Base-by-base conservation (phyloP, 2,888 invertebrate genomes). In the Sussaba pulchella region DNA sequence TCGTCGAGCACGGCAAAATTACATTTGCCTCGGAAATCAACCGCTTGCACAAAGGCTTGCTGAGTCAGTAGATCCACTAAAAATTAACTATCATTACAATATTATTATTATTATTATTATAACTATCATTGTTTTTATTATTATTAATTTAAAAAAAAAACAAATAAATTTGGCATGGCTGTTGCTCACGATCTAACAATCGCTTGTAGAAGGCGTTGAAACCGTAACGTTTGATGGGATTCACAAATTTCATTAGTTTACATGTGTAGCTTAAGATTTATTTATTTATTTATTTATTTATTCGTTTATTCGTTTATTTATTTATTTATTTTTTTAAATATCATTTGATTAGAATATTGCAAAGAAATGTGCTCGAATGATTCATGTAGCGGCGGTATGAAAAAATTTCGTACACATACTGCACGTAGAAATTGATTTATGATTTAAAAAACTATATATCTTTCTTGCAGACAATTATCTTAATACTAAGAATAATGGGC, bases 401-500 rank as follows among this genome's bases (percentile, higher is more conserved):
- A 36, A 39, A 59, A 36, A 59, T n/a, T n/a, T 61, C 36, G 31
- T 64, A 52, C 64, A 52, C 39, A 57, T 45, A 66, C 12, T 81
- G 77, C 81, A 81, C 73, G 81, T 77, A 59, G 43, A 74, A 36
- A 17, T 61, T 67, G 61, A 63, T 74, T 72, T 81, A 77, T 81
- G 70, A 81, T 77, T 81, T 81, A 70, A 70, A n/a, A 43, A 77
- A 31, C 26, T 57, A 57, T 36, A 77, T 73, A 87, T 91, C 87
- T 92, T 92, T 92, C 90, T 92, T 92, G 76, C 92, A 92, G 92
- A 90, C 85, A 89, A 89, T 84, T 89, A 83, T 92, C 88, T 92
- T 91, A 90, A 91, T 87, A 88, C 91, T 92, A 92, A 91, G 89
- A 89, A 91, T 90, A 92, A 91, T 86, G 91, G 91, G 85, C 89